Base-by-base conservation (phyloP, 2,797 vertebrate genomes). In the Meda fulgida region DNA sequence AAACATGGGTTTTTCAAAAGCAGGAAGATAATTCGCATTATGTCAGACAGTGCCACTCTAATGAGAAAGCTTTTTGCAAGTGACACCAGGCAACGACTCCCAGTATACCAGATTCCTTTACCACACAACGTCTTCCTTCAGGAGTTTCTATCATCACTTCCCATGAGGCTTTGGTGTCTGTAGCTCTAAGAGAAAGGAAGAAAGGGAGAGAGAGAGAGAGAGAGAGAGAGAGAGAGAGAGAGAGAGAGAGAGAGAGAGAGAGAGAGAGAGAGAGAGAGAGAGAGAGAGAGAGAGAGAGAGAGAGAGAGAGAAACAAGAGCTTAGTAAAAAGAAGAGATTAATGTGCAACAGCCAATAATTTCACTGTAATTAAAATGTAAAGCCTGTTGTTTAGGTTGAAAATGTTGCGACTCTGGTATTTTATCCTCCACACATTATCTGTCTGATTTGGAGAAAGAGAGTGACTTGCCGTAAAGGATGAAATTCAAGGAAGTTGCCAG, bases 321-420 rank as follows among this genome's bases (percentile, higher is more conserved):
- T 75, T 84, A 80, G 80, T 87, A 70, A 84, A 66, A 48, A 67
- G 60, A 79, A 11, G 60, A 80, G 85, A 87, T 84, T 69, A 76
- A 86, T 79, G 40, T 8, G 34, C 75, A 69, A 51, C 53, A 72
- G 65, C 63, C 77, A 84, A 60, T 86, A 48, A 70, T 65, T 55
- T 58, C 67, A 67, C 26, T 60, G 69, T 80, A 80, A 81, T 87
- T 81, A 77, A 87, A 80, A 84, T 76, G 70, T 75, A 69, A 63
- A 73, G 38, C 38, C 78, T 81, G 70, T 87, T 76, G 78, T 87
- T 69, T 77, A 55, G 26, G 19, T 77, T n/a, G 5, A 53, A 46
- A 46, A 71, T 46, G 4, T 46, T 72, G 78, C 5, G 5, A 67
- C 4, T 19, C 23, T 18, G 29, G 34, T 21, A 19, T 46, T 29